A percentile compares a stretch with the other conserved stretches of the same genome.
Conservation (phyloP, 2,797 vertebrate genomes). For the Glossophaga mutica region DNA sequence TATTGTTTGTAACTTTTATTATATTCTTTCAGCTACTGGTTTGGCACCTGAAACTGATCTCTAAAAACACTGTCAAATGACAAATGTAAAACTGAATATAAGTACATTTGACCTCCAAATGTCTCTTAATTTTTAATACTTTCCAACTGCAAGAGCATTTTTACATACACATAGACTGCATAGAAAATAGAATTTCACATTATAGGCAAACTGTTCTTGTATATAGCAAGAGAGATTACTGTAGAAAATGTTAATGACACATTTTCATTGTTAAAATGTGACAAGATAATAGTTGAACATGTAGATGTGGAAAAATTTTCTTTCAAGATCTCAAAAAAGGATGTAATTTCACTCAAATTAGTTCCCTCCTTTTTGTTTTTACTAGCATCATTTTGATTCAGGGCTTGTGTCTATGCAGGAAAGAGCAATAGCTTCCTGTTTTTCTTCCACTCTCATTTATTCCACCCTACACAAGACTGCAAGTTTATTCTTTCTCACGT, state of each 20-base stretch:
- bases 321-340: not conserved
- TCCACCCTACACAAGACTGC: not conserved
- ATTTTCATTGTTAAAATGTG: constrained; percentile 26
- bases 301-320: constrained; percentile 34
- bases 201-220: not conserved
- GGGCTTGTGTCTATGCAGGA: not conserved
- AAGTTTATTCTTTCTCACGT: not conserved
- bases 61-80: not conserved
- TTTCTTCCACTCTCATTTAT: not conserved
- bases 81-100: not conserved
- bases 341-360: not conserved
- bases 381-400: not conserved
- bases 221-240: constrained; percentile 12
- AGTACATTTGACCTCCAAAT: not conserved
- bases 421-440: not conserved
- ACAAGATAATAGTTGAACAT: not conserved
- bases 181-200: not conserved
- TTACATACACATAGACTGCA: not conserved
- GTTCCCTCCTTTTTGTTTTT: not conserved
- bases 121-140: not conserved
- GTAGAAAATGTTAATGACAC: not conserved
- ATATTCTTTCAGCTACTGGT: not conserved
- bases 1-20: not conserved
- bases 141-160: not conserved
- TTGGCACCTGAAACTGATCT: not conserved